Evolutionary conservation across 2,888 invertebrate genomes (phyloP).

Genomic region (Cabera pusaria): DNA sequence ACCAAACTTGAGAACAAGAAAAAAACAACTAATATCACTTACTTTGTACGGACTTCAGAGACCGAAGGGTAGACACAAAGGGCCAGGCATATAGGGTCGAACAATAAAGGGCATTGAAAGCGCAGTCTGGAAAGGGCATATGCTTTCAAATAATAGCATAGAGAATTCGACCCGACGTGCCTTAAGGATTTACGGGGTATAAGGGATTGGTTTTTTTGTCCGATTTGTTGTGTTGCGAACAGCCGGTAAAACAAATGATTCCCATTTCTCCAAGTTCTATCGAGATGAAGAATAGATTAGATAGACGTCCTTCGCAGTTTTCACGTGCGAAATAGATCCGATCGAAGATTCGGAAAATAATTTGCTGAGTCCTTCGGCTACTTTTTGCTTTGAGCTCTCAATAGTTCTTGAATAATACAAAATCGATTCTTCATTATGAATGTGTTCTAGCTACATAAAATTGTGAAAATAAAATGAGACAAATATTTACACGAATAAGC

Average conservation of each 20-base stretch:
- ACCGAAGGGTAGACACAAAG: slow-evolving; percentile 50
- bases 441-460: too few relatives aligned
- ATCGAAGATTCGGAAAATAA: too few relatives aligned
- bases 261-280: slow-evolving; percentile 30
- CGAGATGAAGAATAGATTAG: slow-evolving; percentile 24
- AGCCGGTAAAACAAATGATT: slow-evolving; percentile 46
- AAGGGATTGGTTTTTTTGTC: slow-evolving; percentile 48
- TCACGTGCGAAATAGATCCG: slow-evolving; percentile 15
- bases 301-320: slow-evolving; percentile 21
- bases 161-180: slow-evolving; percentile 55
- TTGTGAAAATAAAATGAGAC: too few relatives aligned
- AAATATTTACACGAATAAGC: too few relatives aligned
- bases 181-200: slow-evolving; percentile 48
- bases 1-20: slow-evolving; percentile 21
- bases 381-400: slow-evolving; percentile 9
- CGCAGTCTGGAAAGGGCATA: slow-evolving; percentile 57
- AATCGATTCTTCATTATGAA: too few relatives aligned
- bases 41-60: slow-evolving; percentile 30
- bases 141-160: slow-evolving; percentile 59
- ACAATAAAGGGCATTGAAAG: slow-evolving; percentile 60
- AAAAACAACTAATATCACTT: slow-evolving; percentile 22
- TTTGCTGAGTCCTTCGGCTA: too few relatives aligned
- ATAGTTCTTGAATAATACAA: too few relatives aligned
- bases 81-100: slow-evolving; percentile 47
- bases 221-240: slow-evolving; percentile 45